Conservation (phyloP, 2,113 vertebrate genomes). For the Ovis aries region DNA sequence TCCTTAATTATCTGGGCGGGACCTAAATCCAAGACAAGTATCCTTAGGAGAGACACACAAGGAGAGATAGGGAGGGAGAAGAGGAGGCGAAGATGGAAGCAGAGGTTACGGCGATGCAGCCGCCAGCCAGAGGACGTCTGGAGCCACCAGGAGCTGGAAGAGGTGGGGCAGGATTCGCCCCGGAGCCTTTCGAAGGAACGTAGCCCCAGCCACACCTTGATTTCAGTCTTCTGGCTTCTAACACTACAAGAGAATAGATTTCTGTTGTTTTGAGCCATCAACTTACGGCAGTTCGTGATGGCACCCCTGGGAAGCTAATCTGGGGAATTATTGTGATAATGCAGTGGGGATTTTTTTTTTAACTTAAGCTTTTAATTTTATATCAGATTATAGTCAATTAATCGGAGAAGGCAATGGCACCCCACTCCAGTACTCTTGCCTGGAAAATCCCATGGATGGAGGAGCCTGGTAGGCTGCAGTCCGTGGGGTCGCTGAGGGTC, state of each 20-base stretch:
- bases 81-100: too few relatives aligned
- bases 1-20: neutral
- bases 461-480: too few relatives aligned
- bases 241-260: neutral
- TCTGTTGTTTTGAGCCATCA: neutral
- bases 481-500: too few relatives aligned
- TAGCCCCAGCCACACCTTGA: neutral
- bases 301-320: neutral
- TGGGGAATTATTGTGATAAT: neutral
- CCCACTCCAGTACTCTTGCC: too few relatives aligned
- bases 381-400: neutral
- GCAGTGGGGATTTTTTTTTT: neutral
- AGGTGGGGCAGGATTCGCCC: neutral
- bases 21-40: neutral
- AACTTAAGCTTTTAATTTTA: neutral
- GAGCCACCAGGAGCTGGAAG: neutral
- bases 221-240: neutral
- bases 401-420: neutral
- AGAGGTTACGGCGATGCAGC: too few relatives aligned
- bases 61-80: neutral
- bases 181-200: rapidly evolving
- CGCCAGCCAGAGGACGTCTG: neutral
- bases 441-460: too few relatives aligned
- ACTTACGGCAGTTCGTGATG: neutral
- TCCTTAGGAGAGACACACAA: neutral